Percentiles rank a stretch among this genome's conserved stretches.
Evolutionary conservation across 2,797 vertebrate genomes (phyloP).

Genomic region (Parauchenoglanis punctatus): DNA sequence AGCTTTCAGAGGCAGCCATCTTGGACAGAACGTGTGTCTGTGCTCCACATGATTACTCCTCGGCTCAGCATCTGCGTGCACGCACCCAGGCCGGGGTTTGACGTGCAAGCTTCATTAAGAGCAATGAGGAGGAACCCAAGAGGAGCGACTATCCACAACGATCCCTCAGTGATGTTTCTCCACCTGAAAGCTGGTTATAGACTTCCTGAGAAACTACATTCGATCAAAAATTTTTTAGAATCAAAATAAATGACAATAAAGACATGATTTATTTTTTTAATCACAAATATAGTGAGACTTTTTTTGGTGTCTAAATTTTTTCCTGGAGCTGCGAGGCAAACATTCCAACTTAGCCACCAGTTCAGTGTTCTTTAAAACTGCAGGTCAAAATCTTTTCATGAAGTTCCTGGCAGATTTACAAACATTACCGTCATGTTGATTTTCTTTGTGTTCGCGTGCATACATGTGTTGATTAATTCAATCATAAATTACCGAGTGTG

Average conservation of each 20-base stretch:
- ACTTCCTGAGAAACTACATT: neutral
- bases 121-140: slow-evolving; percentile 32
- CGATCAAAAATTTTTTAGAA: neutral
- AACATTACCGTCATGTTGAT: neutral
- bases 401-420: too few relatives aligned
- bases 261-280: neutral
- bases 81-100: slow-evolving; percentile 55
- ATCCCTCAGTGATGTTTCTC: neutral
- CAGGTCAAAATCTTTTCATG: neutral
- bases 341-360: neutral
- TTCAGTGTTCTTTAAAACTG: neutral
- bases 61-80: slow-evolving; percentile 55
- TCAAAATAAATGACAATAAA: neutral
- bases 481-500: neutral
- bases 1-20: neutral
- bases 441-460: neutral
- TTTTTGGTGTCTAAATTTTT: neutral
- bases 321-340: neutral
- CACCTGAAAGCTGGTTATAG: neutral
- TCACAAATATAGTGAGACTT: neutral
- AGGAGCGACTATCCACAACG: neutral
- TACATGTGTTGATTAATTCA: neutral
- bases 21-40: neutral
- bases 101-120: slow-evolving; percentile 62
- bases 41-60: neutral